phyloP scores from a whole-genome alignment of 2,797 vertebrate species.

The Microctenopoma stevenorrisi region DNA sequence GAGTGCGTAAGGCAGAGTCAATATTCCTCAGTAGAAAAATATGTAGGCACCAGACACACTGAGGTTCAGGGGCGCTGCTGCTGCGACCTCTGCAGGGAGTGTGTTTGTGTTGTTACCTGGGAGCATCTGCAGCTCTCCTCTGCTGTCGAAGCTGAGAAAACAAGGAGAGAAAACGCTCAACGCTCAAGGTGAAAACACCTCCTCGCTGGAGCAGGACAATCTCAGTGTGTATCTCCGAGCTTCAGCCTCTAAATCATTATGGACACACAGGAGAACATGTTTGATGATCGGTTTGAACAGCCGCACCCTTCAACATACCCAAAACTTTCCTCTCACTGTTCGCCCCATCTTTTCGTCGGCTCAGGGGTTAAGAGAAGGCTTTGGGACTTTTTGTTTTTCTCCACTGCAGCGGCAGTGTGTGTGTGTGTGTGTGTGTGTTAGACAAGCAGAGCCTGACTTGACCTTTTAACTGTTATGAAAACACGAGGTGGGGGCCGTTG shows the following conservation, averaged over 20 bases:
- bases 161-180: not conserved
- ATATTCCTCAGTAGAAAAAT: too few relatives aligned
- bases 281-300: not conserved
- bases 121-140: slow-evolving; percentile 31
- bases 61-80: not conserved
- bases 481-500: slow-evolving; percentile 66
- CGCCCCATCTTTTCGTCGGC: not conserved
- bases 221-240: too few relatives aligned
- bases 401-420: slow-evolving; percentile 33
- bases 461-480: slow-evolving; percentile 82
- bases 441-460: slow-evolving; percentile 78
- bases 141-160: slow-evolving; percentile 19
- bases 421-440: slow-evolving; percentile 51
- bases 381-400: slow-evolving; percentile 71
- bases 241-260: too few relatives aligned
- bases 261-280: not conserved
- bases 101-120: slow-evolving; percentile 27
- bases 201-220: too few relatives aligned
- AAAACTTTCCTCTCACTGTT: not conserved
- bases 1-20: too few relatives aligned
- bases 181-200: too few relatives aligned
- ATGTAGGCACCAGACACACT: too few relatives aligned
- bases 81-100: not conserved
- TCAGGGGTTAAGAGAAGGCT: slow-evolving; percentile 61
- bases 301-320: not conserved